These are phyloP conservation scores for Ahaetulla prasina DNA, from an alignment of 2,113 vertebrate genomes.

Conservation along the genomic window DNA sequence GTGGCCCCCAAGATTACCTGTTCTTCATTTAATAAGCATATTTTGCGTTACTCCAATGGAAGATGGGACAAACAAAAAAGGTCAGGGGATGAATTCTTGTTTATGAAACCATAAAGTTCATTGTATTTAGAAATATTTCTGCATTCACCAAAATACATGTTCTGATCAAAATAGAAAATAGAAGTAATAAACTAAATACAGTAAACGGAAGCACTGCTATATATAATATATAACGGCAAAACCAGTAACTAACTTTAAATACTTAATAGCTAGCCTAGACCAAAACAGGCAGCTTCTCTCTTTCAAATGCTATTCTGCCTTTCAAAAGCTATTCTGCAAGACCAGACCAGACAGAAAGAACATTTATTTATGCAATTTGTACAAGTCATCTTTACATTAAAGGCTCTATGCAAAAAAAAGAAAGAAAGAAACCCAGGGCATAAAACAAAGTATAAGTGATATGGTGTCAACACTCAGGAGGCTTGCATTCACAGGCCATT, in stretches of 20 bases:
- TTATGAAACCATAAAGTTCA: background rate
- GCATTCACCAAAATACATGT: background rate
- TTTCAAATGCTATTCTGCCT: background rate
- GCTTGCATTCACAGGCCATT: background rate
- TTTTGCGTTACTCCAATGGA: no score
- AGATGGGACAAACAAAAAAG: background rate
- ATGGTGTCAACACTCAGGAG: background rate
- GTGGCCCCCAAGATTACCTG: background rate
- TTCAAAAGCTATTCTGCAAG: background rate
- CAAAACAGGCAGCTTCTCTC: background rate
- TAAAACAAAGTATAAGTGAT: background rate
- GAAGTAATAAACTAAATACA: background rate
- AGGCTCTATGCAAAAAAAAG: background rate
- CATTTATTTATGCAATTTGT: background rate
- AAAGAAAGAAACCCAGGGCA: no score
- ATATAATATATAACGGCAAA: background rate
- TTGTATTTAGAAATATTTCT: background rate
- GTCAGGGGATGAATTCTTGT: background rate
- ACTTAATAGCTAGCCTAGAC: background rate
- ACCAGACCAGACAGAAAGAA: background rate
- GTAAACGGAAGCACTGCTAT: background rate
- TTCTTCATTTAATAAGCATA: background rate
- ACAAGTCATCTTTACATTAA: background rate
- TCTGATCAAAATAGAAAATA: background rate
- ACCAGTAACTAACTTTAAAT: background rate